phyloP scores from a whole-genome alignment of 1,140 invertebrate genomes.

The Drosophila mayri region DNA sequence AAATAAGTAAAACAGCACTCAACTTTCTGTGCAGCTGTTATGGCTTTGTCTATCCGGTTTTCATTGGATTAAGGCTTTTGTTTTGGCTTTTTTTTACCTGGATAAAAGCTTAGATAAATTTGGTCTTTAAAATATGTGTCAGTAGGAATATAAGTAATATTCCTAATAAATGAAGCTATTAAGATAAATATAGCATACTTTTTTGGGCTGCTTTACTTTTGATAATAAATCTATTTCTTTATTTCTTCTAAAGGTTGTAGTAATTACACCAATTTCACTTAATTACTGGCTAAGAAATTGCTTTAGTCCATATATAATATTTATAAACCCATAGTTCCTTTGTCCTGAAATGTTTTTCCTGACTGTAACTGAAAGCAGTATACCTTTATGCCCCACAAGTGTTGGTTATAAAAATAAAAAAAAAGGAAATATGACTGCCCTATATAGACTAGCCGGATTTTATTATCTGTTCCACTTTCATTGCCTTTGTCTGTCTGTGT shows the following conservation, averaged over 20 bases:
- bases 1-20: background rate
- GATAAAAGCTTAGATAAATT: background rate
- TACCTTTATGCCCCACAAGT: background rate
- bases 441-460: slow-evolving; percentile 20
- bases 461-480: slow-evolving; percentile 14
- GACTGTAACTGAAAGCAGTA: background rate
- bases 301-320: background rate
- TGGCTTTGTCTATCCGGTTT: slow-evolving; percentile 14
- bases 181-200: no score
- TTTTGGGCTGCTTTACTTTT: no score
- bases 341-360: background rate
- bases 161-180: no score
- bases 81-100: slow-evolving; percentile 1
- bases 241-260: no score
- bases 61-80: slow-evolving; percentile 2
- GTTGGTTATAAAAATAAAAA: slow-evolving; percentile 19
- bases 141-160: background rate
- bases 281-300: background rate
- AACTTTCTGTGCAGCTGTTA: slow-evolving; percentile 21
- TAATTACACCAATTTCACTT: background rate
- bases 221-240: no score
- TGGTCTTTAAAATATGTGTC: background rate
- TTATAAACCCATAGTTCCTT: background rate
- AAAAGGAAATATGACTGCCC: slow-evolving; percentile 16
- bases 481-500: background rate